Percentiles rank a stretch among this genome's conserved stretches.
Conservation (phyloP, 2,113 vertebrate genomes). For the Addax nasomaculatus region DNA sequence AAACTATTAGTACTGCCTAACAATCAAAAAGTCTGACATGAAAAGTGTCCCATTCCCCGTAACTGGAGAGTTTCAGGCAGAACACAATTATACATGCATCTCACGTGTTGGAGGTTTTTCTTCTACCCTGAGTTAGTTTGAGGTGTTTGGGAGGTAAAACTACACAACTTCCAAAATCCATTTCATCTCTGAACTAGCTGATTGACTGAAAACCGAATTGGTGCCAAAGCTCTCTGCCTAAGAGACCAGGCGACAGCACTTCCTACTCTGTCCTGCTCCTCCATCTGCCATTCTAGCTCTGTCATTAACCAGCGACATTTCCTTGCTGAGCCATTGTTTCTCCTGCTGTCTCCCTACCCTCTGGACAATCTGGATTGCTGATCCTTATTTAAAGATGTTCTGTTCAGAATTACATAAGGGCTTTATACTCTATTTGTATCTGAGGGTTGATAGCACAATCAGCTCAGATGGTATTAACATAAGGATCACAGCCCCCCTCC, state of each 20-base stretch:
- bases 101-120: not conserved
- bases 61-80: not conserved
- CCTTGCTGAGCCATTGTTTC: not conserved
- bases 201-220: not conserved
- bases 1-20: not conserved
- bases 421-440: not conserved
- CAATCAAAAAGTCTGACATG: not conserved
- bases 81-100: not conserved
- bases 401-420: not conserved
- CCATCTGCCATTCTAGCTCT: not conserved
- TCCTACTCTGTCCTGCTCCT: not conserved
- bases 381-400: not conserved
- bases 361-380: not conserved
- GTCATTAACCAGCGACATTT: not conserved
- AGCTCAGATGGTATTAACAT: not conserved
- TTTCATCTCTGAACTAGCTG: not conserved
- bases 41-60: fast-evolving
- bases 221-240: not conserved
- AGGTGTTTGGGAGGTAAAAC: not conserved
- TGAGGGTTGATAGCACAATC: not conserved
- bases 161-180: not conserved
- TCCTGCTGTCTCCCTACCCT: not conserved
- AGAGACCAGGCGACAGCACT: not conserved
- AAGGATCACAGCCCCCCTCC: not conserved
- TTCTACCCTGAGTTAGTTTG: not conserved